Base-by-base conservation (phyloP, 2,797 vertebrate genomes). In the Menidia menidia region DNA sequence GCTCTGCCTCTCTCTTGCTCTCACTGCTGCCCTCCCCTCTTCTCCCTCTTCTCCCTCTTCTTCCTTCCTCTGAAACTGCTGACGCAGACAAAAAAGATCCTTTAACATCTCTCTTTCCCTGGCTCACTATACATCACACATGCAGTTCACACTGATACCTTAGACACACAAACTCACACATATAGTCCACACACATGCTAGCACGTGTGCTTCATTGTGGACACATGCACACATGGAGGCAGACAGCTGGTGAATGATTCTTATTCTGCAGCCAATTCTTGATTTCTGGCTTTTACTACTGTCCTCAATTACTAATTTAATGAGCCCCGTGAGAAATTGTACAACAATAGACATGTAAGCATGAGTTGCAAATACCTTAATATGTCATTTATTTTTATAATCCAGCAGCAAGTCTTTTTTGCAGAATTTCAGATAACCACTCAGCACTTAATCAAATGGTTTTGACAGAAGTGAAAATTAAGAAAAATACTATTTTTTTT, bases 51-150 rank as follows among this genome's bases (percentile, higher is more conserved):
- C 71, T 80, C 73, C 78, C 89, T 68, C 84, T 85, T 68, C 71
- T 80, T 73, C 78, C 89, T 70, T 93, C 90, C 94, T 91, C 92
- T 92, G 89, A 89, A 92, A 91, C 90, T 95, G 93, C 94, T 94
- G 94, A 94, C 89, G 87, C 93, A 92, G 93, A 87, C 90, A 93
- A 88, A 94, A 90, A 90, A 74, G 66, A 88, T 87, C 87, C 88
- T 82, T 85, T 86, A 88, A 91, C 87, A 88, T 88, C 88, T 90
- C 84, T 87, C 84, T 90, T 87, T 79, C 64, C 74, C 52, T 75
- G 51, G 70, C 86, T 90, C 84, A 77, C 88, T 84, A 82, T 87
- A 86, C 83, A 89, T 88, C 83, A 88, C 78, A 87, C 69, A 25
- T 61, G 74, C 70, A 74, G 68, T 82, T 82, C 78, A 78, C 64